Conservation (phyloP, 2,888 invertebrate genomes). For the Teleogryllus oceanicus region DNA sequence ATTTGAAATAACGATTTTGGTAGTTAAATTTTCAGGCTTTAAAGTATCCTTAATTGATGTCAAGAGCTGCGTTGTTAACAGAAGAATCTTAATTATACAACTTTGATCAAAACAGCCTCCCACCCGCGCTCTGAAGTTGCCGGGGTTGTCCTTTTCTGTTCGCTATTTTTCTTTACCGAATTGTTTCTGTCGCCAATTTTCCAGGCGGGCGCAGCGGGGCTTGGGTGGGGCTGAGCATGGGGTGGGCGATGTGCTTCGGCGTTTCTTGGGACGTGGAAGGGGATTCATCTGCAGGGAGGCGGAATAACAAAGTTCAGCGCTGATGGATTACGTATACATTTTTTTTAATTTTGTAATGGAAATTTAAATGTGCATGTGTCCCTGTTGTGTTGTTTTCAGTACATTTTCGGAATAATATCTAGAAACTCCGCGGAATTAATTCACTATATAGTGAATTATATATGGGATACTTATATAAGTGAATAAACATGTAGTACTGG, state of each 20-base stretch:
- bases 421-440: too few relatives aligned
- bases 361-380: too few relatives aligned
- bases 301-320: too few relatives aligned
- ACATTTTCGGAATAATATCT: too few relatives aligned
- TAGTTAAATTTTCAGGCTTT: constrained; percentile 18
- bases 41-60: constrained; percentile 7
- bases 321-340: too few relatives aligned
- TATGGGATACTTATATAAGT: too few relatives aligned
- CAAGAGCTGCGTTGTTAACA: constrained; percentile 6
- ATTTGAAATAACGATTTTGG: not conserved
- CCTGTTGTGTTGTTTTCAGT: too few relatives aligned
- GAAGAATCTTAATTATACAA: constrained; percentile 18
- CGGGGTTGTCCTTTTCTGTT: not conserved
- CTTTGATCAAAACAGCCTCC: not conserved
- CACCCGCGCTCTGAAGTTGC: not conserved
- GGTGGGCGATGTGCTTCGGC: not conserved
- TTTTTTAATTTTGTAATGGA: too few relatives aligned
- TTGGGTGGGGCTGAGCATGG: not conserved
- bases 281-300: too few relatives aligned
- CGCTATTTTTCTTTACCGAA: not conserved
- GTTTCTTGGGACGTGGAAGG: too few relatives aligned
- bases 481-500: too few relatives aligned
- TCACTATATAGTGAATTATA: too few relatives aligned
- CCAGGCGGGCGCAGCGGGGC: not conserved
- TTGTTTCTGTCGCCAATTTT: constrained; percentile 7